Evolutionary conservation across 37 sponge, comb jelly and placozoan species (phyloP), one percentile per base, ranked within the genome.

Genomic region (Agelas oroides): DNA sequence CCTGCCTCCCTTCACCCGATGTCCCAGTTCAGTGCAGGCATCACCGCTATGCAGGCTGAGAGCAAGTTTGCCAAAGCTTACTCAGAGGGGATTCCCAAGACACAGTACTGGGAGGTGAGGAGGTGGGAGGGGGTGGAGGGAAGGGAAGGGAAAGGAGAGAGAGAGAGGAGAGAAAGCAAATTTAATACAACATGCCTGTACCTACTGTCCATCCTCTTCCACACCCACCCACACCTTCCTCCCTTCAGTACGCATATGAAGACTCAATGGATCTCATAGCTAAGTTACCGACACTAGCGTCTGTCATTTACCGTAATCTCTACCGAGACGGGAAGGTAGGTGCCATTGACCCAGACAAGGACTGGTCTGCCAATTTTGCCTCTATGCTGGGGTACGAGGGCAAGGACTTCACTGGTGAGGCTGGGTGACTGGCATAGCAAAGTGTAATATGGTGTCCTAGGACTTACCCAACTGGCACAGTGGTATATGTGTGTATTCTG

Each of bases 191-290:
- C n/a, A n/a, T n/a, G n/a, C n/a, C n/a, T n/a, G n/a, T n/a, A n/a
- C n/a, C n/a, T n/a, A n/a, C n/a, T n/a, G n/a, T n/a, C n/a, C n/a
- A n/a, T n/a, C n/a, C n/a, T n/a, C n/a, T n/a, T n/a, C n/a, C 70
- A 30, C 34, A 32, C 70, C 2, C 34, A 20, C 70, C 3, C 46
- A 46, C 46, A 46, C 46, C 3, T 8, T 46, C 46, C 52, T 70
- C 33, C 24, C 70, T 38, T 8, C 80, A 97, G 98, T 79, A 75
- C 55, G 78, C 85, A 16, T 97, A 92, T 88, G 99, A 98, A 55
- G 99, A 98, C 64, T 39, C 97, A 2, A 96, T 98, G 97, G 96
- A 98, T 73, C 90, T 96, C 62, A 98, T 98, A 28, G 99, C 99
- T 46, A 98, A 98, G 87, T 88, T 98, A 34, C 97, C 99, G 23